Percentiles rank a stretch among this genome's conserved stretches.
Conservation (phyloP, 2,888 invertebrate genomes). For the Drosophila colorata region DNA sequence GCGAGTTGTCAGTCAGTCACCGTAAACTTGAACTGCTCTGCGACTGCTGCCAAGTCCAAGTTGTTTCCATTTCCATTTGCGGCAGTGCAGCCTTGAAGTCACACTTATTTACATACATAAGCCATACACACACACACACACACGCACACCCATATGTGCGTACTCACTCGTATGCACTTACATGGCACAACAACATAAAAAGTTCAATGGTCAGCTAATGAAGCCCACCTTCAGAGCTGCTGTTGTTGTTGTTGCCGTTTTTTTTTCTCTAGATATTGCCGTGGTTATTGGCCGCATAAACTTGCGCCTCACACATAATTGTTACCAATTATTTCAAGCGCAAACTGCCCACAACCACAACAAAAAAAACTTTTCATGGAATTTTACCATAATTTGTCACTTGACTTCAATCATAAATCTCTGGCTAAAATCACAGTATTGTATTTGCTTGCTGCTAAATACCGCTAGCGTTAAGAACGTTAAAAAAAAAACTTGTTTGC, state of each 20-base stretch:
- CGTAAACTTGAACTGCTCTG: constrained; percentile 66
- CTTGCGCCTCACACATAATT: constrained; percentile 46
- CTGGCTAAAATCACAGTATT: constrained; percentile 2
- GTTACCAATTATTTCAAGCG: constrained; percentile 61
- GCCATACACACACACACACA: not conserved
- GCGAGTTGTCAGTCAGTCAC: constrained; percentile 63
- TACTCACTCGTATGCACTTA: constrained; percentile 47
- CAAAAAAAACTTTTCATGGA: constrained; percentile 16
- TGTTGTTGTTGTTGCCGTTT: constrained; percentile 13
- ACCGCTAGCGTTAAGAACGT: constrained; percentile 5
- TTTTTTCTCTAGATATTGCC: constrained; percentile 1
- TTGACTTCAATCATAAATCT: constrained; percentile 35
- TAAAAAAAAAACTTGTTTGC: constrained; percentile 46
- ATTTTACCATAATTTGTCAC: constrained; percentile 43
- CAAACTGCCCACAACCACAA: constrained; percentile 50
- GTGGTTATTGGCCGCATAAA: constrained; percentile 46
- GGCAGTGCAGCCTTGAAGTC: constrained; percentile 60
- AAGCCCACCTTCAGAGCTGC: constrained; percentile 66
- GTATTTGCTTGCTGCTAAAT: constrained; percentile 9
- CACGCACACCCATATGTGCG: constrained; percentile 13
- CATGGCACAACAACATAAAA: constrained; percentile 52
- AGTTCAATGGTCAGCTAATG: constrained; percentile 71
- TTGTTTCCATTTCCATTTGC: constrained; percentile 66
- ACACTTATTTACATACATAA: constrained; percentile 55
- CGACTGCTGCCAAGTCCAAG: constrained; percentile 61